Conservation (phyloP, 2,113 vertebrate genomes). For the Tetrao urogallus region DNA sequence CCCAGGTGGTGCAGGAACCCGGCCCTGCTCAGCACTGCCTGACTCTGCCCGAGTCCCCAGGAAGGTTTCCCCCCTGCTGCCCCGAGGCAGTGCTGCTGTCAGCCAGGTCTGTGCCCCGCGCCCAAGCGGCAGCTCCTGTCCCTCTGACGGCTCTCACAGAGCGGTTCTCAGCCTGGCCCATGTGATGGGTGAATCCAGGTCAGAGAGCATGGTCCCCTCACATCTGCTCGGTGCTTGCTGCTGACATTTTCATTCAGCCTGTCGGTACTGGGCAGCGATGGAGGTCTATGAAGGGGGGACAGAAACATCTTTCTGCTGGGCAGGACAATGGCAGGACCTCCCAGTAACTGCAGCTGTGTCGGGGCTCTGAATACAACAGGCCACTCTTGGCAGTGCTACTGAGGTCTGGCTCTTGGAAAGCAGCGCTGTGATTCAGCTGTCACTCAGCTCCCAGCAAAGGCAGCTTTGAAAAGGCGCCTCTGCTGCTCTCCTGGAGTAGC, state of each 20-base stretch:
- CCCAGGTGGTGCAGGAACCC: neutral
- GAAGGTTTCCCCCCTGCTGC: neutral
- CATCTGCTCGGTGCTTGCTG: constrained; percentile 77
- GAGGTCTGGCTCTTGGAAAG: constrained; percentile 84
- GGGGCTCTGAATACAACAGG: constrained; percentile 79
- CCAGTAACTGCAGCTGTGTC: constrained; percentile 89
- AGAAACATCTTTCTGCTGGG: constrained; percentile 75
- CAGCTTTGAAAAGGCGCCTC: constrained; percentile 81
- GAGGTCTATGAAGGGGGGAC: constrained; percentile 77
- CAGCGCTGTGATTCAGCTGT: constrained; percentile 90
- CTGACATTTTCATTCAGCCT: constrained; percentile 80
- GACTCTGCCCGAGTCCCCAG: neutral
- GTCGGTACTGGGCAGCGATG: constrained; percentile 74
- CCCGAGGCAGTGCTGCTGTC: neutral
- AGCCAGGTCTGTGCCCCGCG: neutral
- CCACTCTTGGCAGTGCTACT: constrained; percentile 71
- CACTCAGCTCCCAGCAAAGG: constrained; percentile 87
- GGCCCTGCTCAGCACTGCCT: neutral
- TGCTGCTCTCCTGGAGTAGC: constrained; percentile 84
- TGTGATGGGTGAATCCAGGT: constrained; percentile 62
- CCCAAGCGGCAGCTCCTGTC: neutral
- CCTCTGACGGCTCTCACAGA: constrained; percentile 29
- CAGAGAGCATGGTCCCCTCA: constrained; percentile 68
- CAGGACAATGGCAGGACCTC: constrained; percentile 90
- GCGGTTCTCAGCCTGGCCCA: constrained; percentile 2